A percentile compares a stretch with the other conserved stretches of the same genome.
These are phyloP conservation scores for Eospalax fontanierii DNA, from an alignment of 2,797 vertebrate species.

Conservation along the genomic window DNA sequence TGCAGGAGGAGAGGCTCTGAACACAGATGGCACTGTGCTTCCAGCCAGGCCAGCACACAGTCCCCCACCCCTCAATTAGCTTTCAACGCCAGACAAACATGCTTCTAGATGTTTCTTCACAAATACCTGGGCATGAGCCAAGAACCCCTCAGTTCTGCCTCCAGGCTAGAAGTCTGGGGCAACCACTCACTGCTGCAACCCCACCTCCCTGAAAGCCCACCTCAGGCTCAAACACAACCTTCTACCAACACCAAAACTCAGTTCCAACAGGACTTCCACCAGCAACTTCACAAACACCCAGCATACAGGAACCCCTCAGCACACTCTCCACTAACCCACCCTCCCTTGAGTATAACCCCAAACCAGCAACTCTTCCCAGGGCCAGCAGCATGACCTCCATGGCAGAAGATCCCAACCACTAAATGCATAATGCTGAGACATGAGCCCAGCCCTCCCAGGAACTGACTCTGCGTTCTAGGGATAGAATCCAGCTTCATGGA, in stretches of 20 bases:
- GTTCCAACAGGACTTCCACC: not conserved
- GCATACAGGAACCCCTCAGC: not conserved
- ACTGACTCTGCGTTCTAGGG: not conserved
- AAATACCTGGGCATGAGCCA: not conserved
- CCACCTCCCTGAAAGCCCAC: not conserved
- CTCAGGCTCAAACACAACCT: not conserved
- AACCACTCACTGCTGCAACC: not conserved
- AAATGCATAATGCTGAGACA: not conserved
- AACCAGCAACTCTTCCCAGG: not conserved
- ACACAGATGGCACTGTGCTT: not conserved
- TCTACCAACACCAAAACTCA: not conserved
- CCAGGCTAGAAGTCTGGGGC: not conserved
- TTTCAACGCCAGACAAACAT: not conserved
- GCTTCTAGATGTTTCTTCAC: not conserved
- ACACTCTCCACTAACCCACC: too few relatives aligned
- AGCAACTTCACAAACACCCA: not conserved
- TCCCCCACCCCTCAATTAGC: not conserved
- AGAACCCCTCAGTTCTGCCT: not conserved
- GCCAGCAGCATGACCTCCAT: not conserved
- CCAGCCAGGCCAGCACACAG: fast-evolving
- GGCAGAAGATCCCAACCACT: not conserved
- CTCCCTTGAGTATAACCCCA: not conserved
- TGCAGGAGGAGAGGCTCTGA: conserved; percentile 22
- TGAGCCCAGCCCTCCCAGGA: not conserved
- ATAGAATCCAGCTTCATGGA: not conserved